Conservation (phyloP, 53 echinoderm and acorn worm genomes). For the Henricia sp. region DNA sequence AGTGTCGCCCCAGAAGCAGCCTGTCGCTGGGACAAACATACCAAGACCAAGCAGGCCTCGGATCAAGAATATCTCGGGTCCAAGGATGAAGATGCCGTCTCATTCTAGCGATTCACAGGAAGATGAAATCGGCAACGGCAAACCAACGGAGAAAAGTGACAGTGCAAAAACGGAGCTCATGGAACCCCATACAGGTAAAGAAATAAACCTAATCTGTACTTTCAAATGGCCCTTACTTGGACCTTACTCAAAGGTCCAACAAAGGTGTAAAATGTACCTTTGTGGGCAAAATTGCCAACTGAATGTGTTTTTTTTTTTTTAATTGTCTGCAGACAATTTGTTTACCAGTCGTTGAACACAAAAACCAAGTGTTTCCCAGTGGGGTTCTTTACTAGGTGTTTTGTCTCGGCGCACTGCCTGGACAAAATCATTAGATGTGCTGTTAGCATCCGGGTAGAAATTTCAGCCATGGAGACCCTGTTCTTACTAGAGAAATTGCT, state of each 20-base stretch:
- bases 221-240: background rate
- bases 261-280: background rate
- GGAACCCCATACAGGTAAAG: background rate
- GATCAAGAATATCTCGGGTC: constrained; percentile 61
- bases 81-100: constrained; percentile 47
- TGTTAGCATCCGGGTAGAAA: too few relatives aligned
- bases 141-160: background rate
- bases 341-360: too few relatives aligned
- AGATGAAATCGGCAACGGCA: background rate
- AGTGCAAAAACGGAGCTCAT: background rate
- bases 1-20: background rate
- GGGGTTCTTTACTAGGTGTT: too few relatives aligned
- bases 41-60: constrained; percentile 7
- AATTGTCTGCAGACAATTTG: too few relatives aligned
- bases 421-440: too few relatives aligned
- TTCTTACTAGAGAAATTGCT: too few relatives aligned
- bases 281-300: too few relatives aligned
- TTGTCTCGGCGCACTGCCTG: too few relatives aligned
- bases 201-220: too few relatives aligned
- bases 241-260: background rate
- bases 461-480: too few relatives aligned
- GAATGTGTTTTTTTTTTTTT: too few relatives aligned
- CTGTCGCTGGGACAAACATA: background rate
- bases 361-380: too few relatives aligned
- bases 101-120: background rate